Conservation (phyloP, 53 echinoderm and acorn worm genomes). For the Luidia sarsii region DNA sequence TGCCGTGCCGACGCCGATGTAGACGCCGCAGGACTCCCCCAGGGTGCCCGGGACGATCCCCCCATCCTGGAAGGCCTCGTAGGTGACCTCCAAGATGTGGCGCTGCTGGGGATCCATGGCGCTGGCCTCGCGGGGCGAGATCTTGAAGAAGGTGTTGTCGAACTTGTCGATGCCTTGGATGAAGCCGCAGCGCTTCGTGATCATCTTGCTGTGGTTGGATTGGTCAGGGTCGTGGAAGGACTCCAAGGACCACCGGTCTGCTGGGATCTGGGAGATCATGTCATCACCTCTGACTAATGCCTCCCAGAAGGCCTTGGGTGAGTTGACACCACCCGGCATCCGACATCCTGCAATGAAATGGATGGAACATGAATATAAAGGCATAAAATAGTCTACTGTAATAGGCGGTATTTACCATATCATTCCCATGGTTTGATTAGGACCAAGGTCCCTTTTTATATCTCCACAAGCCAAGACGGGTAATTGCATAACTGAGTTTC, state of each 20-base stretch:
- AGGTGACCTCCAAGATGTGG: slow-evolving; percentile 87
- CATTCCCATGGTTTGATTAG: too few species aligned
- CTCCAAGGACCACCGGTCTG: slow-evolving; percentile 61
- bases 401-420: neutral
- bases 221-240: slow-evolving; percentile 64
- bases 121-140: slow-evolving; percentile 87
- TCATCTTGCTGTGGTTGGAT: slow-evolving; percentile 70
- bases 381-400: neutral
- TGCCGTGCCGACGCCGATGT: slow-evolving; percentile 60
- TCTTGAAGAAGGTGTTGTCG: slow-evolving; percentile 94
- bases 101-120: slow-evolving; percentile 94
- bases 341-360: slow-evolving; percentile 52
- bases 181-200: slow-evolving; percentile 53
- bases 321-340: slow-evolving; percentile 63
- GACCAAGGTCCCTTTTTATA: too few species aligned
- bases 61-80: slow-evolving; percentile 89
- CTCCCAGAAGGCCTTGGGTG: slow-evolving; percentile 57
- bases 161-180: slow-evolving; percentile 80
- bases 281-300: slow-evolving; percentile 46
- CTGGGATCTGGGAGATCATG: slow-evolving; percentile 51
- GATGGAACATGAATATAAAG: neutral
- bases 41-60: slow-evolving; percentile 51
- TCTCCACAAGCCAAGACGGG: too few species aligned
- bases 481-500: too few species aligned
- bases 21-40: slow-evolving; percentile 62